phyloP scores from a whole-genome alignment of 2,113 vertebrate genomes.

The Bucco capensis region DNA sequence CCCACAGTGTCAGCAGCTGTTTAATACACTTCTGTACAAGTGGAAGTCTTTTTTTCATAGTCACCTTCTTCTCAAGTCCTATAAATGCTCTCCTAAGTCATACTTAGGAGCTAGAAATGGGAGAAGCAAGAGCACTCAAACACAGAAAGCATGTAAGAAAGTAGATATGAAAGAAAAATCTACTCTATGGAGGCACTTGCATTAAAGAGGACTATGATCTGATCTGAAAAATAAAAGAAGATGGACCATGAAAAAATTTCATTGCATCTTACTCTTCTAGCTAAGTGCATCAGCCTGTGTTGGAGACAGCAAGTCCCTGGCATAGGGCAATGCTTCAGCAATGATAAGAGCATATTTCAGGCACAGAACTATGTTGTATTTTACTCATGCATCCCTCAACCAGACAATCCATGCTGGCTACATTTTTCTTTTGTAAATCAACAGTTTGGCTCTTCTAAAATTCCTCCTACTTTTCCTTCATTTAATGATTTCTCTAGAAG shows the following conservation, averaged over 20 bases:
- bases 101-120: background rate
- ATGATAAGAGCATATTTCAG: background rate
- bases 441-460: background rate
- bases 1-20: background rate
- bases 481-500: slow-evolving; percentile 12
- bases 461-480: background rate
- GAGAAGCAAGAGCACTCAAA: background rate
- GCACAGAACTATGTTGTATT: background rate
- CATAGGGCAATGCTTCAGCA: background rate
- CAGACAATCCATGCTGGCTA: background rate
- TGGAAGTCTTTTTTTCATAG: background rate
- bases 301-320: background rate
- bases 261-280: background rate
- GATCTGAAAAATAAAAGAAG: background rate
- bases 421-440: background rate
- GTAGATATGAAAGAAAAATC: background rate
- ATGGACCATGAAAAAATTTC: background rate
- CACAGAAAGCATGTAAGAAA: background rate
- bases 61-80: background rate
- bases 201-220: background rate
- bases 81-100: background rate
- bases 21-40: background rate
- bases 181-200: background rate
- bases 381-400: background rate
- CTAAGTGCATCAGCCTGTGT: background rate